Evolutionary conservation across 1,140 invertebrate genomes (phyloP).

Genomic region (Drosophila arawakana): DNA sequence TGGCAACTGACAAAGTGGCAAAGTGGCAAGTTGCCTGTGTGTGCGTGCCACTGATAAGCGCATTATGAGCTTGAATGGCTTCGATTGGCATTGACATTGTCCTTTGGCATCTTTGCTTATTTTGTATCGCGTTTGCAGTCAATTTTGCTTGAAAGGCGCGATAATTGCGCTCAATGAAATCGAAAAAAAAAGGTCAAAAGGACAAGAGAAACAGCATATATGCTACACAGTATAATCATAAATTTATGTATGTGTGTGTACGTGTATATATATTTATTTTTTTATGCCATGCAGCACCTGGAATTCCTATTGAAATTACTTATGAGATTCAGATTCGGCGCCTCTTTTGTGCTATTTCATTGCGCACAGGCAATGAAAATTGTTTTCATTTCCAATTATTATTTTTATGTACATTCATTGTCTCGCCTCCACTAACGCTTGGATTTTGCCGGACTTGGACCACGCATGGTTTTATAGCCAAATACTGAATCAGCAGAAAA

Average conservation of each 20-base stretch:
- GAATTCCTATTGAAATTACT: conserved; percentile 36
- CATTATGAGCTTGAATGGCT: conserved; percentile 69
- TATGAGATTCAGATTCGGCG: background rate
- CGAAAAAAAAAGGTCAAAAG: conserved; percentile 57
- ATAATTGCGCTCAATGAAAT: conserved; percentile 35
- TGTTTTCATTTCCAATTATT: conserved; percentile 82
- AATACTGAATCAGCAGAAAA: conserved; percentile 68
- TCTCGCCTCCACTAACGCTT: conserved; percentile 36
- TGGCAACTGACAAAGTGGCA: conserved; percentile 7
- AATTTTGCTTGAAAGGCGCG: conserved; percentile 35
- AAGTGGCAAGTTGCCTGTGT: conserved; percentile 25
- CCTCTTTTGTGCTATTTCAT: conserved; percentile 65
- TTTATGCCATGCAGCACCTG: conserved; percentile 43
- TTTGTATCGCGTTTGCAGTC: conserved; percentile 37
- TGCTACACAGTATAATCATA: background rate
- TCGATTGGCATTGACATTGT: conserved; percentile 30
- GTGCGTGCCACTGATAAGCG: conserved; percentile 73
- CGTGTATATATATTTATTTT: conserved; percentile 3
- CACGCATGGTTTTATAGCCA: conserved; percentile 72
- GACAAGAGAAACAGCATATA: conserved; percentile 16
- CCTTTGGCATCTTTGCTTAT: conserved; percentile 21
- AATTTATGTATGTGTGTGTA: conserved; percentile 4
- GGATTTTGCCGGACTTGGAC: background rate
- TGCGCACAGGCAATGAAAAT: conserved; percentile 66
- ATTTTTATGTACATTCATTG: conserved; percentile 81